A percentile compares a stretch with the other conserved stretches of the same genome.
phyloP scores from a whole-genome alignment of 2,797 vertebrate species.

The Sebastiscus tertius region DNA sequence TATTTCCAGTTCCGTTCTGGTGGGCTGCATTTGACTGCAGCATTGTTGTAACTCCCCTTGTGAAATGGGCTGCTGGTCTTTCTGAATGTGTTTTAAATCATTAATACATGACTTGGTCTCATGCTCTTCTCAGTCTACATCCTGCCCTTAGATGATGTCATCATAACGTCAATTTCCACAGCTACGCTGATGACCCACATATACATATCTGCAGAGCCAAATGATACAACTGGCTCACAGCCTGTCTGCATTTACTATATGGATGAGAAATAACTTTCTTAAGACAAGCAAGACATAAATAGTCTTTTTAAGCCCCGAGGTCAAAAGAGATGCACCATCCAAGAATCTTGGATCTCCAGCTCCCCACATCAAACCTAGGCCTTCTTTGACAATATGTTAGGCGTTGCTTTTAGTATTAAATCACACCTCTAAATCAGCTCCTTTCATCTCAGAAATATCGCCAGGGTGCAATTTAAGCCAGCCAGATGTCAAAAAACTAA shows the following conservation, averaged over 20 bases:
- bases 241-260: background rate
- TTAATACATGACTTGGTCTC: background rate
- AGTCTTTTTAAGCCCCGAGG: background rate
- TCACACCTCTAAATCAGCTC: slow-evolving; percentile 12
- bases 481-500: slow-evolving; percentile 31
- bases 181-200: slow-evolving; percentile 12
- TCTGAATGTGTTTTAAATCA: slow-evolving; percentile 5
- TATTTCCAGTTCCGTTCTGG: background rate
- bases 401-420: background rate
- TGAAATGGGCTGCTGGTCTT: slow-evolving; percentile 3
- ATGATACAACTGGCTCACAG: slow-evolving; percentile 2
- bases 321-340: slow-evolving; percentile 11
- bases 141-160: background rate
- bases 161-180: slow-evolving; percentile 4
- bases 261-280: background rate
- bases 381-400: background rate
- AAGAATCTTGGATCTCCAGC: slow-evolving; percentile 18
- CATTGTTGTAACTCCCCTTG: background rate
- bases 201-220: background rate
- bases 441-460: slow-evolving; percentile 22
- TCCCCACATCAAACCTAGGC: slow-evolving; percentile 6
- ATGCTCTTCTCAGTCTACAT: background rate
- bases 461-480: background rate
- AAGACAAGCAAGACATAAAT: slow-evolving; percentile 30
- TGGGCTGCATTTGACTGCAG: background rate